phyloP scores from a whole-genome alignment of 2,888 invertebrate species.

The Caenorhabditis sp. region DNA sequence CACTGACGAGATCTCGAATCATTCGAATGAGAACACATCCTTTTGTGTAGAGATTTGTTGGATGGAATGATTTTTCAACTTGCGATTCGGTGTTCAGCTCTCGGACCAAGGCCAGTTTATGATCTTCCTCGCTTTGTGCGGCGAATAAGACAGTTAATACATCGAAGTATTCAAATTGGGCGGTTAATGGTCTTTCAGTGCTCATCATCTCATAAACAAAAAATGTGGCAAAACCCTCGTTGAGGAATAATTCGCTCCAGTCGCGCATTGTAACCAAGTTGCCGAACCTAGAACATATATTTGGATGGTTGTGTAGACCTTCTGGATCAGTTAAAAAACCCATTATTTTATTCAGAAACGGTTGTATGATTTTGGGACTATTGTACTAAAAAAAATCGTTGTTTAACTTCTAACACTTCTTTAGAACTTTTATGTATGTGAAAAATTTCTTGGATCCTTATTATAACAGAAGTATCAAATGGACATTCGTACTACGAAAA shows the following conservation, averaged over 20 bases:
- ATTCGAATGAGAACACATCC: constrained; percentile 67
- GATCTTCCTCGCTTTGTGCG: constrained; percentile 37
- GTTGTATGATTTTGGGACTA: too few relatives aligned
- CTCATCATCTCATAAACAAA: constrained; percentile 67
- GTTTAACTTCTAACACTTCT: too few relatives aligned
- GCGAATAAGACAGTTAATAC: constrained; percentile 14
- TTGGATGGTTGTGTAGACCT: too few relatives aligned
- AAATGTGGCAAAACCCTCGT: constrained; percentile 72
- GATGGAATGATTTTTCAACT: constrained; percentile 81
- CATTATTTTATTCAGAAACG: too few relatives aligned
- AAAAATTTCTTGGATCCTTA: neutral
- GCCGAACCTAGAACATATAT: constrained; percentile 62
- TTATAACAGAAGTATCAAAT: too few relatives aligned
- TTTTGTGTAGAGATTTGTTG: constrained; percentile 71
- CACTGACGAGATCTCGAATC: constrained; percentile 64
- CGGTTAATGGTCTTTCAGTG: constrained; percentile 56
- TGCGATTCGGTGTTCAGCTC: constrained; percentile 89
- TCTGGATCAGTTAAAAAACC: too few relatives aligned
- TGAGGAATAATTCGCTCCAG: constrained; percentile 72
- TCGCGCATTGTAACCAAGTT: constrained; percentile 71
- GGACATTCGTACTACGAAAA: too few relatives aligned
- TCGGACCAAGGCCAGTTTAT: constrained; percentile 49
- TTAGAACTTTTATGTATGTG: too few relatives aligned
- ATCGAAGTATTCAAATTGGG: constrained; percentile 62
- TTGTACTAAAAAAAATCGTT: too few relatives aligned